Evolutionary conservation across 2,888 invertebrate species (phyloP).

Genomic region (Leptinotarsa haldemani): DNA sequence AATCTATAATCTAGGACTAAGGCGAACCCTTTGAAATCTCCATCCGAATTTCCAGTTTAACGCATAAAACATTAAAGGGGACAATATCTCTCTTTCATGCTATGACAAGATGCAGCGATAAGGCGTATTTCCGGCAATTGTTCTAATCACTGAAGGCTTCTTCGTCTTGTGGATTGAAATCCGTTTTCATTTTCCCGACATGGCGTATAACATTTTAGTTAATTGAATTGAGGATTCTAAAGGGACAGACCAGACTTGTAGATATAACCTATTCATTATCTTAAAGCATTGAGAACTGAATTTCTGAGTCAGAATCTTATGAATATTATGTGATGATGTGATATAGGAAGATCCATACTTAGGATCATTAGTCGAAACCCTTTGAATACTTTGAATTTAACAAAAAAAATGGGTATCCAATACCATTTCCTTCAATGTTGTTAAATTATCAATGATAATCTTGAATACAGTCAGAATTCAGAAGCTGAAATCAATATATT

Average conservation of each 20-base stretch:
- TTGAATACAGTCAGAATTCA: too few relatives aligned
- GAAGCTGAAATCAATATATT: too few relatives aligned
- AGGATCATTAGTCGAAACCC: too few relatives aligned
- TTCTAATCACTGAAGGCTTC: slow-evolving; percentile 13
- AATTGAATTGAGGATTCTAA: background rate
- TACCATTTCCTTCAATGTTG: too few relatives aligned
- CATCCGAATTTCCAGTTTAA: slow-evolving; percentile 13
- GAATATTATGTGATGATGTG: background rate
- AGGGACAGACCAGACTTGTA: background rate
- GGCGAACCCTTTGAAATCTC: slow-evolving; percentile 10
- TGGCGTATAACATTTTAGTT: slow-evolving; percentile 3
- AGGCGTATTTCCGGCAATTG: slow-evolving; percentile 16
- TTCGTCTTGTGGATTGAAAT: slow-evolving; percentile 17
- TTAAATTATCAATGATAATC: too few relatives aligned
- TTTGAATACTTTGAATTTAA: too few relatives aligned
- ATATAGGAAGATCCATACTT: background rate
- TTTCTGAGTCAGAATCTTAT: background rate
- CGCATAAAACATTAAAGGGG: slow-evolving; percentile 9
- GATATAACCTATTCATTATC: background rate
- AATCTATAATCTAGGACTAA: background rate
- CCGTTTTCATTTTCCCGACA: slow-evolving; percentile 7
- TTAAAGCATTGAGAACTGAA: background rate
- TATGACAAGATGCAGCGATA: slow-evolving; percentile 16
- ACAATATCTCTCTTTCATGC: slow-evolving; percentile 17
- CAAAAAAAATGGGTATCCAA: too few relatives aligned